Percentiles rank a stretch among this genome's conserved stretches.
These are phyloP conservation scores for Mohoua ochrocephala DNA, from an alignment of 2,113 vertebrate species.

Conservation along the genomic window DNA sequence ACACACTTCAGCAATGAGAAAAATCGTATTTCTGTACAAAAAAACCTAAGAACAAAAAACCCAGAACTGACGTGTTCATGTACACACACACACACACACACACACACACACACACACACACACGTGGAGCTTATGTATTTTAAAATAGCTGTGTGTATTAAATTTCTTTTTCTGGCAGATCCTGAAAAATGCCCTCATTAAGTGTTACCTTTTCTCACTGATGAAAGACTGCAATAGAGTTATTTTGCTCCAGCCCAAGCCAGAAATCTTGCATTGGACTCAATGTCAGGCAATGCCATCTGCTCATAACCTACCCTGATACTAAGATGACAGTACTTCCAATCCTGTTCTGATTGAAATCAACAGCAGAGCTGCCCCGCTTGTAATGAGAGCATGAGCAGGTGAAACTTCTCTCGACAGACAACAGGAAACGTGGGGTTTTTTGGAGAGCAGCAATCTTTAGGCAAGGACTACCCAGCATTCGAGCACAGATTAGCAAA, in stretches of 20 bases:
- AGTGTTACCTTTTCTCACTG: neutral
- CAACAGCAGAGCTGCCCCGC: neutral
- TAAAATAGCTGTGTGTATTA: neutral
- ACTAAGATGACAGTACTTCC: neutral
- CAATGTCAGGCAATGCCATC: neutral
- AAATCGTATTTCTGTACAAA: neutral
- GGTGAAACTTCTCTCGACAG: neutral
- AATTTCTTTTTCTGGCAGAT: neutral
- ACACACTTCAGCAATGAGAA: neutral
- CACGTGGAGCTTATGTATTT: neutral
- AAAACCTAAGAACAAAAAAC: rapidly evolving
- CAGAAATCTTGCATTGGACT: neutral
- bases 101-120: no score
- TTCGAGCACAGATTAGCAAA: neutral
- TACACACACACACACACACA: no score
- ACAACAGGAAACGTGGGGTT: neutral
- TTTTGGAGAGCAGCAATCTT: neutral
- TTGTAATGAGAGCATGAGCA: neutral
- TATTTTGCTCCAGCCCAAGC: neutral
- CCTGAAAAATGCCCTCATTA: neutral
- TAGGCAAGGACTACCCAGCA: neutral
- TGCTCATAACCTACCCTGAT: neutral
- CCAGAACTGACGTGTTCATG: neutral
- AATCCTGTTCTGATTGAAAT: neutral
- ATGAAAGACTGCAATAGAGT: neutral